Conservation (phyloP, 2,888 invertebrate species). For the Sphecodes monilicornis region DNA sequence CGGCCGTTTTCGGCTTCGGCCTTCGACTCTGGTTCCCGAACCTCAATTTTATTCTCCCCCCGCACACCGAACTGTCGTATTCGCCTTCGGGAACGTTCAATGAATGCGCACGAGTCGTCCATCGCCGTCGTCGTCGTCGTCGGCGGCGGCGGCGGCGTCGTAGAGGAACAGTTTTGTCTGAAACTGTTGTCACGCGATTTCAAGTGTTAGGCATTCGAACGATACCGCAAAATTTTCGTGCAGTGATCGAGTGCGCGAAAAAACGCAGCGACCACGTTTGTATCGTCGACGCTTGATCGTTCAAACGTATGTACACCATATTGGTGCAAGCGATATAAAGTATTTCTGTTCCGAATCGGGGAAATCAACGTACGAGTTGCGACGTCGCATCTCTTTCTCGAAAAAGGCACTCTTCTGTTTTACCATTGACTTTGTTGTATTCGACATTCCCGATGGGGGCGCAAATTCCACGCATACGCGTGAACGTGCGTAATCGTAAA, state of each 20-base stretch:
- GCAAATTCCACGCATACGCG: neutral
- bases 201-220: conserved; percentile 32
- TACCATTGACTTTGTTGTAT: neutral
- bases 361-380: conserved; percentile 25
- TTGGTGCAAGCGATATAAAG: conserved; percentile 77
- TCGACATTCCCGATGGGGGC: neutral
- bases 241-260: neutral
- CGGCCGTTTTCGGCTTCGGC: neutral
- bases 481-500: neutral
- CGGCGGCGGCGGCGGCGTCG: neutral
- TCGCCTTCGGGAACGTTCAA: conserved; percentile 1
- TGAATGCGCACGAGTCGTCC: neutral
- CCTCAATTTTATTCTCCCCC: neutral
- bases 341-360: conserved; percentile 45
- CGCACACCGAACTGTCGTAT: neutral
- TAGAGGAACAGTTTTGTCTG: neutral
- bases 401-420: neutral
- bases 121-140: too few species aligned
- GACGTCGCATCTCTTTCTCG: neutral
- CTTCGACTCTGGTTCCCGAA: neutral
- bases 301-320: conserved; percentile 81
- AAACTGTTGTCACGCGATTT: neutral
- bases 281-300: conserved; percentile 61
- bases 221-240: neutral
- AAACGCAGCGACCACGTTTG: conserved; percentile 22